Evolutionary conservation across 2,888 invertebrate genomes (phyloP).

Genomic region (Hirtodrosophila histrioides): DNA sequence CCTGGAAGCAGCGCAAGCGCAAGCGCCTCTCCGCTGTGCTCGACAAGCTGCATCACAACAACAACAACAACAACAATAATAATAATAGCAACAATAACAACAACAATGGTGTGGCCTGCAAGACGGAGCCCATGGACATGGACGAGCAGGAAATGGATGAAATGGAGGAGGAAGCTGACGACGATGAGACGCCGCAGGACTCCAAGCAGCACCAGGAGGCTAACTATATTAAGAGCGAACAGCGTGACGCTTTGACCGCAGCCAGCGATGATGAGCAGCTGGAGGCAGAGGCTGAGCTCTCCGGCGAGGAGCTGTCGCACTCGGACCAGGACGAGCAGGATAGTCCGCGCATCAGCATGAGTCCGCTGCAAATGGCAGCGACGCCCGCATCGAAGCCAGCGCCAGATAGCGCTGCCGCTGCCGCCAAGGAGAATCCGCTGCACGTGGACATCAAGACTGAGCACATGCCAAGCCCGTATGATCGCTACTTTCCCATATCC

Average conservation of each 20-base stretch:
- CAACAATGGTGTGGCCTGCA: slow-evolving; percentile 64
- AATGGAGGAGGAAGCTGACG: slow-evolving; percentile 42
- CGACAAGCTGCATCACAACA: slow-evolving; percentile 88
- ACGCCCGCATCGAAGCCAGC: slow-evolving; percentile 36
- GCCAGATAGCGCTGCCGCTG: slow-evolving; percentile 21
- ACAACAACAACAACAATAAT: slow-evolving; percentile 84
- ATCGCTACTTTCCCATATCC: slow-evolving; percentile 84
- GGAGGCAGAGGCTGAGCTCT: slow-evolving; percentile 69
- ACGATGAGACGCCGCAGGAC: slow-evolving; percentile 40
- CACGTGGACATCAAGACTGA: slow-evolving; percentile 84
- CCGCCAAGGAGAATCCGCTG: slow-evolving; percentile 80
- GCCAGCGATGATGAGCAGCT: slow-evolving; percentile 79
- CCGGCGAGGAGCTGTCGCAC: slow-evolving; percentile 74
- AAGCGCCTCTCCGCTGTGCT: slow-evolving; percentile 92
- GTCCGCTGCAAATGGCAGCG: slow-evolving; percentile 79
- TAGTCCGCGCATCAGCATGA: slow-evolving; percentile 83
- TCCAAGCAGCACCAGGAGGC: slow-evolving; percentile 46
- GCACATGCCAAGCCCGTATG: slow-evolving; percentile 83
- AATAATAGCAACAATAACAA: slow-evolving; percentile 68
- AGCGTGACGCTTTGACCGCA: slow-evolving; percentile 34
- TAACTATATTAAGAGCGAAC: slow-evolving; percentile 65
- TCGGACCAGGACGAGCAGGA: slow-evolving; percentile 68
- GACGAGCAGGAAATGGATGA: slow-evolving; percentile 57
- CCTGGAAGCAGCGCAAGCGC: slow-evolving; percentile 89
- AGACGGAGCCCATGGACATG: slow-evolving; percentile 71